Evolutionary conservation across 2,888 invertebrate species (phyloP).

Genomic region (Emmelina monodactyla): DNA sequence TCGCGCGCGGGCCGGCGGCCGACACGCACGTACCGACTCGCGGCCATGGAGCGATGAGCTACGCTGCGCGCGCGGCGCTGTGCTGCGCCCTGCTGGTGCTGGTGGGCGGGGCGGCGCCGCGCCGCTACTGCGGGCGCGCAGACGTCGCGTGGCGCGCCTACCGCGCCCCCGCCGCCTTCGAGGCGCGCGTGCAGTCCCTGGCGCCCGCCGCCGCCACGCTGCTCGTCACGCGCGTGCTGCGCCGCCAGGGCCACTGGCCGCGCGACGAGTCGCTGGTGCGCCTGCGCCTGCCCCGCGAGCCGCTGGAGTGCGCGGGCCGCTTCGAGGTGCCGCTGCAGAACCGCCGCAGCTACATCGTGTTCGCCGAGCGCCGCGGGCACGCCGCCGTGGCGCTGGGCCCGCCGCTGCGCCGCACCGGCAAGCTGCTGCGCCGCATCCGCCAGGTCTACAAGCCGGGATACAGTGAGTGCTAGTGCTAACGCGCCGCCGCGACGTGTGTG

Average conservation of each 20-base stretch:
- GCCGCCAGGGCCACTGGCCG: conserved; percentile 52
- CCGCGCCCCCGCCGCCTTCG: conserved; percentile 59
- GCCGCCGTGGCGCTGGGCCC: conserved; percentile 56
- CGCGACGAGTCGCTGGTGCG: conserved; percentile 42
- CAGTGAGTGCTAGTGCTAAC: conserved; percentile 52
- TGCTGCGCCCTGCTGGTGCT: conserved; percentile 54
- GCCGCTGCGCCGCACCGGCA: conserved; percentile 47
- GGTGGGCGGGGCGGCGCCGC: conserved; percentile 35
- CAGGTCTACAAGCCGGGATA: conserved; percentile 59
- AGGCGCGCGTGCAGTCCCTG: conserved; percentile 54
- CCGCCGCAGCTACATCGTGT: conserved; percentile 56
- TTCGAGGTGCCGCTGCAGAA: conserved; percentile 56
- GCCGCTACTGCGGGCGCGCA: conserved; percentile 60
- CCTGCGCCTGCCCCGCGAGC: conserved; percentile 37
- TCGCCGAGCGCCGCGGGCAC: conserved; percentile 53
- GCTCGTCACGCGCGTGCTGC: conserved; percentile 47
- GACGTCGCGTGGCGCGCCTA: conserved; percentile 63
- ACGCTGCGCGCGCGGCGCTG: conserved; percentile 56
- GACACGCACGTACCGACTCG: conserved; percentile 30
- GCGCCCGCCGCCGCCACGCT: conserved; percentile 50
- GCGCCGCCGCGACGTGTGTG: conserved; percentile 5
- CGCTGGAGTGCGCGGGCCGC: conserved; percentile 45
- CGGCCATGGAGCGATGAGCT: conserved; percentile 61
- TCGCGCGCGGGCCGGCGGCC: conserved; percentile 49
- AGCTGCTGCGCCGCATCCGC: conserved; percentile 49